A percentile compares a stretch with the other conserved stretches of the same genome.
phyloP scores from a whole-genome alignment of 1,140 invertebrate species.

The Anadara kagoshimensis region DNA sequence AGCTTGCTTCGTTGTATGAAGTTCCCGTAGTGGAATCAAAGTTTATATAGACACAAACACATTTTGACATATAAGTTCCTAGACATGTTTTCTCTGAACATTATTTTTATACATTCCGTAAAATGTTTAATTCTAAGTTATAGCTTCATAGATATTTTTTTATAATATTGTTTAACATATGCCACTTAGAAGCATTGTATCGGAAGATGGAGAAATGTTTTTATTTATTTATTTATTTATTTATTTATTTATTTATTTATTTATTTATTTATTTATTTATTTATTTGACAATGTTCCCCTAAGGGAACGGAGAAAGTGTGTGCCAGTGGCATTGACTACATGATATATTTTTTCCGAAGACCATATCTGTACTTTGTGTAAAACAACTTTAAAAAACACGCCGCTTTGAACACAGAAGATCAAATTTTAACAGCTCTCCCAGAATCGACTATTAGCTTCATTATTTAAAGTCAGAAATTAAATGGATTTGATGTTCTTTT shows the following conservation, averaged over 20 bases:
- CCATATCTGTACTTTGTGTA: background rate
- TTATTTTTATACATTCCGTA: background rate
- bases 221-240: background rate
- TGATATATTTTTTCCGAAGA: slow-evolving; percentile 5
- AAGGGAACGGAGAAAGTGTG: background rate
- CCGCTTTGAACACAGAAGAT: slow-evolving; percentile 11
- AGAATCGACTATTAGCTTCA: too few relatives aligned
- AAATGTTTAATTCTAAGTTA: background rate
- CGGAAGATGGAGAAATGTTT: background rate
- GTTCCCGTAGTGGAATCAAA: background rate
- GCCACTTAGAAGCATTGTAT: background rate
- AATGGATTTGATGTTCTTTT: too few relatives aligned
- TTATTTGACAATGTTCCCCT: background rate
- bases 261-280: background rate
- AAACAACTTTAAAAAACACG: slow-evolving; percentile 10
- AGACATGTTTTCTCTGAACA: background rate
- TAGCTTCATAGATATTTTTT: too few relatives aligned
- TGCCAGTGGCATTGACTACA: background rate
- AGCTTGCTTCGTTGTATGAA: background rate
- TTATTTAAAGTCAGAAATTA: too few relatives aligned
- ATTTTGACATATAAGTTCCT: background rate
- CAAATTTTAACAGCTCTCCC: slow-evolving; percentile 11
- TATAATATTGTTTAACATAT: background rate
- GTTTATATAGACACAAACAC: background rate
- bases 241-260: background rate